Evolutionary conservation across 1,140 invertebrate genomes (phyloP), one percentile per base, ranked within the genome.

Genomic region (Cataglyphis hispanica): DNA sequence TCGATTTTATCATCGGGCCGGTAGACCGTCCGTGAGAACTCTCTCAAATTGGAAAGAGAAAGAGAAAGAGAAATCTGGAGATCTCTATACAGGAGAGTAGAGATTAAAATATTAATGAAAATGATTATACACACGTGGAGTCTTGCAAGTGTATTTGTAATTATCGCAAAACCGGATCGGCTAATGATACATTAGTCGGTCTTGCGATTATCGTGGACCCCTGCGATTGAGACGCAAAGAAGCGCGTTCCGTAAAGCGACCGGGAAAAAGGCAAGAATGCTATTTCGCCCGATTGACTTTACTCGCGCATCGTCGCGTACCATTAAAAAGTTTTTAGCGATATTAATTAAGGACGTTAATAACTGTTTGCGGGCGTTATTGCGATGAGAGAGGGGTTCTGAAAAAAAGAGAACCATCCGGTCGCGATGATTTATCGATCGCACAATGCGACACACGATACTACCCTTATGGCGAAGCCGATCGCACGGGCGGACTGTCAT

Each of bases 371-470:
- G 61, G 22, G 53, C 22, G 31, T 22, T 10, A 40, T 64, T 11
- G 13, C 27, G 43, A 31, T 53, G 56, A 43, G 63, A 61, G 19
- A 27, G 13, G 10, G 13, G 10, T 7, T 22, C n/a, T 37, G 22
- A 13, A 19, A 66, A 37, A 37, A 27, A 60, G 31, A 43, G 25
- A 69, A 0, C 8, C 58, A 1, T 76, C 66, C 46, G 43, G 37
- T 84, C 69, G 77, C 61, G 77, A 86, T 78, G 83, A 88, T 87
- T 90, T 87, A 89, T 89, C 85, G 84, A 89, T 87, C 83, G 74
- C 25, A 89, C 90, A 88, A 91, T 87, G 69, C 43, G 91, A 91
- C 74, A 91, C 85, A 84, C 89, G 91, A 92, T 90, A 92, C 91
- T 91, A 92, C 91, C 91, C 91, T 91, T 88, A 92, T 92, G 80